Conservation (phyloP, 1,140 invertebrate genomes). For the Philopotamus ludificatus region DNA sequence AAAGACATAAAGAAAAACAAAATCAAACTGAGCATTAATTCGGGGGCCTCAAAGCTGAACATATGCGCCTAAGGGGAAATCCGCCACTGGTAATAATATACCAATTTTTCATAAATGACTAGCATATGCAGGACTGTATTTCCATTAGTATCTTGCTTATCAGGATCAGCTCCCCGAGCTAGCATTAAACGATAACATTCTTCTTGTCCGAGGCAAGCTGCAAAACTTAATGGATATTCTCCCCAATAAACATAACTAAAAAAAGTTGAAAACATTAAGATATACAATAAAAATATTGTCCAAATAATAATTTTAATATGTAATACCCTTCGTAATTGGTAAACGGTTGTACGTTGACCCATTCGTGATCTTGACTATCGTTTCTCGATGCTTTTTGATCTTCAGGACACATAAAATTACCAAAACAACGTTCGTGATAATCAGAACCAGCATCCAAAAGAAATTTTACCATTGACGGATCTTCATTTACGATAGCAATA, state of each 20-base stretch:
- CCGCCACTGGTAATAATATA: constrained; percentile 55
- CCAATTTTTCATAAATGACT: constrained; percentile 93
- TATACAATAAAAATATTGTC: constrained; percentile 2
- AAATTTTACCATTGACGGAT: constrained; percentile 96
- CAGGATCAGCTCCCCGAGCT: constrained; percentile 90
- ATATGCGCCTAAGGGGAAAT: no score
- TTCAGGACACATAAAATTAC: constrained; percentile 96
- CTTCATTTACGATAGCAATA: constrained; percentile 97
- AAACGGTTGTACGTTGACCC: constrained; percentile 77
- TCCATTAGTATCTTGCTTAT: constrained; percentile 95
- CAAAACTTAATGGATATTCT: constrained; percentile 94
- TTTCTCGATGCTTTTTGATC: constrained; percentile 90
- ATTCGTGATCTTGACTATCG: constrained; percentile 90
- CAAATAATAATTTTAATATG: constrained; percentile 18
- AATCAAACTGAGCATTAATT: background rate
- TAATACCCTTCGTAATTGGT: constrained; percentile 91
- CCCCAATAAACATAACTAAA: constrained; percentile 95
- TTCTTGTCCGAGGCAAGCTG: constrained; percentile 94
- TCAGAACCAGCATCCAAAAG: constrained; percentile 89
- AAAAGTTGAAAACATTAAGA: constrained; percentile 25
- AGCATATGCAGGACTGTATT: constrained; percentile 97
- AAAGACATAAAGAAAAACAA: background rate
- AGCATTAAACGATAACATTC: constrained; percentile 94
- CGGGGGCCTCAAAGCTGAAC: no score
- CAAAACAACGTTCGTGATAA: constrained; percentile 86